These are phyloP conservation scores for Lophotis ruficrista DNA, from an alignment of 2,113 vertebrate genomes.

Conservation along the genomic window DNA sequence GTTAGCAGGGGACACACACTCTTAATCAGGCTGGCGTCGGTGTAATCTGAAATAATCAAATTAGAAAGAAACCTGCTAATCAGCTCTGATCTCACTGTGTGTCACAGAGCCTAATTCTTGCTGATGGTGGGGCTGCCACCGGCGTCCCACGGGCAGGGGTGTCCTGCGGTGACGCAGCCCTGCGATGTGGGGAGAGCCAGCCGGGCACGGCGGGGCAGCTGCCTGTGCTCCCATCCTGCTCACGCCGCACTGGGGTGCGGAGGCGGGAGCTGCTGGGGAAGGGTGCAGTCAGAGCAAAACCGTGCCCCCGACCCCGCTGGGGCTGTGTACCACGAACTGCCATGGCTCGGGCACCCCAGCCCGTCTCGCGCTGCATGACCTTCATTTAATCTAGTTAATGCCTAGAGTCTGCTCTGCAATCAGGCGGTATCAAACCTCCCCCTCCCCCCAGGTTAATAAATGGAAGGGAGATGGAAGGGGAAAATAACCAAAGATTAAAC, in stretches of 20 bases:
- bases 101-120: background rate
- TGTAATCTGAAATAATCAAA: slow-evolving; percentile 61
- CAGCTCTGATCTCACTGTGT: background rate
- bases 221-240: background rate
- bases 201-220: fast-evolving
- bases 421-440: background rate
- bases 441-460: background rate
- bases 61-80: slow-evolving; percentile 52
- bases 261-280: background rate
- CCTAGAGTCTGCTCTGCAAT: slow-evolving; percentile 4
- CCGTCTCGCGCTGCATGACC: background rate
- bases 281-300: background rate
- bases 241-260: background rate
- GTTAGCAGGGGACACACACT: fast-evolving
- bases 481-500: slow-evolving; percentile 47
- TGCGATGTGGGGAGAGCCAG: fast-evolving
- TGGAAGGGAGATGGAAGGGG: background rate
- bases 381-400: slow-evolving; percentile 50
- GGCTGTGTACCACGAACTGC: fast-evolving
- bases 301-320: background rate
- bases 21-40: background rate
- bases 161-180: background rate
- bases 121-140: background rate
- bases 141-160: background rate
- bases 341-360: fast-evolving